Percentiles rank a stretch among this genome's conserved stretches.
phyloP scores from a whole-genome alignment of 1,140 invertebrate species.

The Whitmania pigra region DNA sequence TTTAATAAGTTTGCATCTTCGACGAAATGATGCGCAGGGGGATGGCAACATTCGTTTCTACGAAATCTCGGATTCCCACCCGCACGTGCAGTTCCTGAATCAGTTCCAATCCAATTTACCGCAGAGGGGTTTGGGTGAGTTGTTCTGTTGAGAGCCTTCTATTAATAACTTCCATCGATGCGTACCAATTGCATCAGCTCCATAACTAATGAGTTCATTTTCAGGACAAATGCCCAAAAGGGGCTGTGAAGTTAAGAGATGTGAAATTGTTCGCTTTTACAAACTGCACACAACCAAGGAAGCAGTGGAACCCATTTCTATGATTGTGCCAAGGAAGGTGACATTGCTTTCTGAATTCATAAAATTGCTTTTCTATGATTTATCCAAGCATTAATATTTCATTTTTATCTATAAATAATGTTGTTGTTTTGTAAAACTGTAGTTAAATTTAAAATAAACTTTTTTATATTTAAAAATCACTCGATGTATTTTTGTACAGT shows the following conservation, averaged over 20 bases:
- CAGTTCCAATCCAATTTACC: slow-evolving; percentile 88
- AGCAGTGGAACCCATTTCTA: slow-evolving; percentile 76
- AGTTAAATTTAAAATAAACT: not conserved
- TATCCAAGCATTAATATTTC: not conserved
- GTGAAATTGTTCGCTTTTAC: slow-evolving; percentile 81
- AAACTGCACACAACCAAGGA: slow-evolving; percentile 76
- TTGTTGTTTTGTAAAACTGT: not conserved
- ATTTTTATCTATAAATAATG: not conserved
- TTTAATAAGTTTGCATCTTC: not conserved
- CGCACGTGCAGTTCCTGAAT: slow-evolving; percentile 75
- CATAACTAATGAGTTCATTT: not conserved
- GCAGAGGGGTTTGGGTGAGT: slow-evolving; percentile 68
- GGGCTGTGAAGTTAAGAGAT: slow-evolving; percentile 63
- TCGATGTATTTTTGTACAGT: slow-evolving; percentile 40
- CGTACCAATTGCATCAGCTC: not conserved
- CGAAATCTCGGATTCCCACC: slow-evolving; percentile 70
- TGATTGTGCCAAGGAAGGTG: slow-evolving; percentile 81
- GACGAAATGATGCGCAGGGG: slow-evolving; percentile 50
- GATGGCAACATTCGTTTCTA: slow-evolving; percentile 90
- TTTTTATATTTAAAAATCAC: not conserved
- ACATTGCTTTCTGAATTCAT: slow-evolving; percentile 15
- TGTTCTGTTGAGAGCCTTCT: not conserved
- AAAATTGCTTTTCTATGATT: not conserved
- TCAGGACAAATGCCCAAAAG: slow-evolving; percentile 72
- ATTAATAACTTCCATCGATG: not conserved